Conservation (phyloP, 2,797 vertebrate species). For the Xenopus petersii region DNA sequence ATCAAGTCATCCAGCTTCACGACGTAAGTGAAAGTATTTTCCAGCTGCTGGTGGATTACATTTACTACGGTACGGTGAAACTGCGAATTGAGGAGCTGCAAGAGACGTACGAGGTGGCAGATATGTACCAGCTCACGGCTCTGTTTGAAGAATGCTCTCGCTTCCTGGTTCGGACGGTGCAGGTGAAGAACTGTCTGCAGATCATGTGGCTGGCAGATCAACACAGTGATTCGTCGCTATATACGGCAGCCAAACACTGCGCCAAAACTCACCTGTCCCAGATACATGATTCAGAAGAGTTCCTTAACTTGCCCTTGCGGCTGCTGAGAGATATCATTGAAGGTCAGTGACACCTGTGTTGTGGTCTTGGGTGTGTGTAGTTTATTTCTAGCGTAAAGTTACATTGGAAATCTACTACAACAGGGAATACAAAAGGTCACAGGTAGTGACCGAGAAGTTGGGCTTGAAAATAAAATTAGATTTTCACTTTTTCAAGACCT, state of each 20-base stretch:
- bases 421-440: too few species aligned
- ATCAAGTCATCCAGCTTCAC: slow-evolving; percentile 88
- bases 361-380: background rate
- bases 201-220: slow-evolving; percentile 98
- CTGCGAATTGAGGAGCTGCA: slow-evolving; percentile 90
- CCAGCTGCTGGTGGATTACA: slow-evolving; percentile 93
- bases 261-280: slow-evolving; percentile 93
- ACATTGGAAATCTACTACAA: too few species aligned
- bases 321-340: slow-evolving; percentile 90
- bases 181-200: slow-evolving; percentile 94
- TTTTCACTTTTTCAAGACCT: too few species aligned
- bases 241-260: slow-evolving; percentile 94
- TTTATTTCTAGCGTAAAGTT: background rate
- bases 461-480: too few species aligned
- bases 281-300: slow-evolving; percentile 89
- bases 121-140: slow-evolving; percentile 95
- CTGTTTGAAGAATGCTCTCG: slow-evolving; percentile 97
- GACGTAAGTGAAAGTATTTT: slow-evolving; percentile 90
- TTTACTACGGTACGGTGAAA: slow-evolving; percentile 94
- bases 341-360: slow-evolving; percentile 68
- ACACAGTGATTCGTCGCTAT: slow-evolving; percentile 92
- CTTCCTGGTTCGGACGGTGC: slow-evolving; percentile 92
- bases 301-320: slow-evolving; percentile 88
- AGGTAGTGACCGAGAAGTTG: too few species aligned
- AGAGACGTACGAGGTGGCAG: slow-evolving; percentile 96